Conservation (phyloP, 2,888 invertebrate genomes). For the Hartigia nigra region DNA sequence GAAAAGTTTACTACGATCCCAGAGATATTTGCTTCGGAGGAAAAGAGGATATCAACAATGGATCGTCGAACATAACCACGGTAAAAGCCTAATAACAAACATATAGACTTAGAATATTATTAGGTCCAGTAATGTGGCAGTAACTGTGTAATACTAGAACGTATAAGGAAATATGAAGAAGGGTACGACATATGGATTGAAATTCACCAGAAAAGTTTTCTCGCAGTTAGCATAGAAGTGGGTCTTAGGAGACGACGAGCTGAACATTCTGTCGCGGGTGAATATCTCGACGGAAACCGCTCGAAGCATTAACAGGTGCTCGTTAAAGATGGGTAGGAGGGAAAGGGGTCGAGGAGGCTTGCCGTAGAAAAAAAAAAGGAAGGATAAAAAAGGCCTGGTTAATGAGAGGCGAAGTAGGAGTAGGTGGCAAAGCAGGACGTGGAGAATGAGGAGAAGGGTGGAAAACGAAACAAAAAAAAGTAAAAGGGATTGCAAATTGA, state of each 20-base stretch:
- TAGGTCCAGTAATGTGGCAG: too few relatives aligned
- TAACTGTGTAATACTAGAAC: neutral
- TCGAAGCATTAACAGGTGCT: conserved; percentile 16
- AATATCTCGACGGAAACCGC: conserved; percentile 3
- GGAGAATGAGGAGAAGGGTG: neutral
- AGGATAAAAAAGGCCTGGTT: conserved; percentile 11
- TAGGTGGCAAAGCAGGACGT: conserved; percentile 20
- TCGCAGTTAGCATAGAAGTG: conserved; percentile 5
- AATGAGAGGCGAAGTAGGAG: conserved; percentile 12
- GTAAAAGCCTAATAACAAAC: too few relatives aligned
- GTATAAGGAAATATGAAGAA: neutral
- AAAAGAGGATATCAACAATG: too few relatives aligned
- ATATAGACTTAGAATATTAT: too few relatives aligned
- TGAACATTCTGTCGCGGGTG: conserved; percentile 1
- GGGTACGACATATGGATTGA: neutral
- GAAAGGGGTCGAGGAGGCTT: conserved; percentile 6
- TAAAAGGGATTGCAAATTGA: conserved; percentile 41
- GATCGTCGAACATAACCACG: too few relatives aligned
- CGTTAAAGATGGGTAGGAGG: conserved; percentile 14
- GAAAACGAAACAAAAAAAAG: neutral
- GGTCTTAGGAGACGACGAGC: conserved; percentile 1
- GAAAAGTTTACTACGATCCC: too few relatives aligned
- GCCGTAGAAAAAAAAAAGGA: neutral
- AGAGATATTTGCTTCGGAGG: too few relatives aligned
- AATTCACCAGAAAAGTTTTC: neutral